Conservation (phyloP, 2,113 vertebrate species). For the Dinomys branickii region DNA sequence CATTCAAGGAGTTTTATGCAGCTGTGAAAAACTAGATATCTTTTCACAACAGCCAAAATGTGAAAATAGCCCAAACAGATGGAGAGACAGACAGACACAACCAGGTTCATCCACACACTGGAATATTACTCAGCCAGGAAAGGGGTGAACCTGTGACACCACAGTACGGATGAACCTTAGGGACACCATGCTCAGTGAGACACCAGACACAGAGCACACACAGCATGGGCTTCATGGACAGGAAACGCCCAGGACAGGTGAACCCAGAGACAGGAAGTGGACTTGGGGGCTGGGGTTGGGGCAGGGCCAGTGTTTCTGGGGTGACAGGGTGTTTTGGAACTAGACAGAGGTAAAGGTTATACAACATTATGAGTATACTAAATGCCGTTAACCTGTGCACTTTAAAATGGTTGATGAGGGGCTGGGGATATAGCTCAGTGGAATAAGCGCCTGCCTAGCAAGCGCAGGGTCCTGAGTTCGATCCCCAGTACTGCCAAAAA, state of each 20-base stretch:
- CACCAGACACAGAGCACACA: neutral
- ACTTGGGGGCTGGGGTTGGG: neutral
- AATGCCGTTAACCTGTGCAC: neutral
- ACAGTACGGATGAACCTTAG: neutral
- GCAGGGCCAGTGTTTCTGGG: neutral
- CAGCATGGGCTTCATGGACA: neutral
- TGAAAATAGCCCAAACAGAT: neutral
- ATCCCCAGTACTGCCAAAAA: too few relatives aligned
- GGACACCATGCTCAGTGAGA: neutral
- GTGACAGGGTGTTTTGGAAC: neutral
- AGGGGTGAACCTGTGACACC: neutral
- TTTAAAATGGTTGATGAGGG: neutral
- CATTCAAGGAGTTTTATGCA: neutral
- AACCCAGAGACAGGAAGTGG: neutral
- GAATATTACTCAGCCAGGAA: neutral
- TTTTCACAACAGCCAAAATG: neutral
- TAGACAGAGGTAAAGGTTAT: neutral
- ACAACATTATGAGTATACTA: neutral
- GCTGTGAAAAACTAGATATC: neutral
- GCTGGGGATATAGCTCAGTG: too few relatives aligned
- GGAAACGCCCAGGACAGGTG: neutral
- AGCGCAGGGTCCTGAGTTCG: too few relatives aligned
- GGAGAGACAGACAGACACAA: neutral
- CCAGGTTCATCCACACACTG: neutral
- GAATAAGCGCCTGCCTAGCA: too few relatives aligned